Conservation (phyloP, 2,797 vertebrate genomes). For the Siniperca obscura region DNA sequence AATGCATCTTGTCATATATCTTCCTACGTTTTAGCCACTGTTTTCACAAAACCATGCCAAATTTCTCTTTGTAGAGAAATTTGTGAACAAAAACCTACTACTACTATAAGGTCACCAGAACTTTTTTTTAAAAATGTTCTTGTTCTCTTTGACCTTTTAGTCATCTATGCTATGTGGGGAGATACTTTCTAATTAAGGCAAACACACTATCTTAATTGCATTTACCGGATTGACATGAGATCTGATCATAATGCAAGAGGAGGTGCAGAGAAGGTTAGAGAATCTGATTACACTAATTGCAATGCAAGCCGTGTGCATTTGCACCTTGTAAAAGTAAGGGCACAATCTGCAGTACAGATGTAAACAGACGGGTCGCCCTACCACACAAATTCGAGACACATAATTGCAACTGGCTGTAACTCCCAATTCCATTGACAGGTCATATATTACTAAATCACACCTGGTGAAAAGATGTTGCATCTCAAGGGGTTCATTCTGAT, state of each 20-base stretch:
- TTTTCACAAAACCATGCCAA: slow-evolving; percentile 37
- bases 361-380: slow-evolving; percentile 3
- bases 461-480: background rate
- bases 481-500: background rate
- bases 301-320: background rate
- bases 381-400: background rate
- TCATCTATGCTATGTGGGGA: background rate
- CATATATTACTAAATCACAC: background rate
- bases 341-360: slow-evolving; percentile 2
- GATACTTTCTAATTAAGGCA: slow-evolving; percentile 20
- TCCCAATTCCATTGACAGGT: background rate
- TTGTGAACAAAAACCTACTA: slow-evolving; percentile 21
- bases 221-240: slow-evolving; percentile 12
- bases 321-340: slow-evolving; percentile 14
- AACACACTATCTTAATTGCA: slow-evolving; percentile 17
- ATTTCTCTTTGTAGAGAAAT: background rate
- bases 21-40: slow-evolving; percentile 38
- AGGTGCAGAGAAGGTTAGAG: slow-evolving; percentile 21
- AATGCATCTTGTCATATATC: slow-evolving; percentile 55
- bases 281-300: slow-evolving; percentile 44
- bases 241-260: slow-evolving; percentile 47
- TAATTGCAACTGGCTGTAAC: background rate
- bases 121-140: background rate
- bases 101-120: background rate
- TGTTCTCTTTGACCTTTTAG: slow-evolving; percentile 2